Conservation (phyloP, 2,888 invertebrate genomes). For the Drosophila siamana region DNA sequence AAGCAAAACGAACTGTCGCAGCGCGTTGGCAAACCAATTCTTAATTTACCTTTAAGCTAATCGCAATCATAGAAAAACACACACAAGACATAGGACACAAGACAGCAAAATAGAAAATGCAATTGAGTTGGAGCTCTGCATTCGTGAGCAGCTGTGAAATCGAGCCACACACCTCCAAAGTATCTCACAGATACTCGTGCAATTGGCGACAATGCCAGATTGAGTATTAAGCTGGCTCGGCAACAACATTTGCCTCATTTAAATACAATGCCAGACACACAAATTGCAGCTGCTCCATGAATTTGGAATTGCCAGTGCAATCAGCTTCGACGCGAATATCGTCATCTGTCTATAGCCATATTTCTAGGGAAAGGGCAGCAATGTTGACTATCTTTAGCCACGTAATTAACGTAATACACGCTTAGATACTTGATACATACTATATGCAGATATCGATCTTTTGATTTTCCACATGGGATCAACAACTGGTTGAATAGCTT, state of each 20-base stretch:
- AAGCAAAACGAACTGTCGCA: constrained; percentile 50
- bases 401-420: not conserved
- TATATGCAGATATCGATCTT: constrained; percentile 4
- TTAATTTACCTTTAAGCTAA: constrained; percentile 4
- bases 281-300: constrained; percentile 37
- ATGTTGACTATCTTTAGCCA: constrained; percentile 5
- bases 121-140: constrained; percentile 33
- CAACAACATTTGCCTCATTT: constrained; percentile 50
- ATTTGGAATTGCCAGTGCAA: constrained; percentile 48
- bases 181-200: constrained; percentile 12
- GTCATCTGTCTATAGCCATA: not conserved
- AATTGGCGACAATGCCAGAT: constrained; percentile 25
- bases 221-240: constrained; percentile 40
- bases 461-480: no score
- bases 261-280: constrained; percentile 62
- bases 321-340: not conserved
- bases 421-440: constrained; percentile 7
- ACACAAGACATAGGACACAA: constrained; percentile 11
- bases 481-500: not conserved
- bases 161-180: constrained; percentile 21
- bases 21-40: constrained; percentile 16
- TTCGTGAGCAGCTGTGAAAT: constrained; percentile 35
- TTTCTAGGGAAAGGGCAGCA: constrained; percentile 38
- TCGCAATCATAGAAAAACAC: constrained; percentile 5
- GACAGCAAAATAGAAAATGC: constrained; percentile 1